Evolutionary conservation across 2,113 vertebrate genomes (phyloP), one percentile per base, ranked within the genome.

Genomic region (Synchiropus splendidus): DNA sequence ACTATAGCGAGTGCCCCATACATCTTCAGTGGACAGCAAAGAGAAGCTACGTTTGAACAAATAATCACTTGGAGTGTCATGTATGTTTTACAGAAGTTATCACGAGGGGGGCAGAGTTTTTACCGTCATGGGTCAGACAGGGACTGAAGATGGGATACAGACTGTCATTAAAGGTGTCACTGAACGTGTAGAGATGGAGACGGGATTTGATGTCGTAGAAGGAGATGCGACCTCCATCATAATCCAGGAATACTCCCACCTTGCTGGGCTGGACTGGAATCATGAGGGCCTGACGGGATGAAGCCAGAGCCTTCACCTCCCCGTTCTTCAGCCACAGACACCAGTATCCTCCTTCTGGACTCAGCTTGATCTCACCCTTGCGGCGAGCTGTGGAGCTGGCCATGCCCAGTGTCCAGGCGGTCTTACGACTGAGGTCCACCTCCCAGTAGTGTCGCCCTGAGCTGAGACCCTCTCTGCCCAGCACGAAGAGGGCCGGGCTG

Each of bases 391-490:
- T 64, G 2, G 53, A 40, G 0, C 54, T 48, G 10, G 67, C 64
- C 42, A 87, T 54, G 0, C 86, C 85, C 0, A 87, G 38, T 0
- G 82, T 86, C 86, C 86, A 88, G 14, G 82, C 71, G 0, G 65
- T 80, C 69, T 88, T 87, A 12, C 71, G 72, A 0, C 52, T 60
- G 12, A 81, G 45, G 0, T 86, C 81, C 40, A 88, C 82, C 72
- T 86, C 85, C 86, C 86, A 88, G 69, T 86, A 88, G 68, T 87
- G 83, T 0, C 82, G 72, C 1, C 85, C 83, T 0, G 75, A 73
- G 42, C 16, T 32, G 11, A 85, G 46, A 1, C 66, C 62, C 49
- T 87, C 83, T 0, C 74, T 47, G 9, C 56, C 80, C 42, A 88
- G 42, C 11, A 86, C 72, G 13, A 85, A 86, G 48, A 85, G 79